Evolutionary conservation across 2,113 vertebrate genomes (phyloP).

Genomic region (Lota lota): DNA sequence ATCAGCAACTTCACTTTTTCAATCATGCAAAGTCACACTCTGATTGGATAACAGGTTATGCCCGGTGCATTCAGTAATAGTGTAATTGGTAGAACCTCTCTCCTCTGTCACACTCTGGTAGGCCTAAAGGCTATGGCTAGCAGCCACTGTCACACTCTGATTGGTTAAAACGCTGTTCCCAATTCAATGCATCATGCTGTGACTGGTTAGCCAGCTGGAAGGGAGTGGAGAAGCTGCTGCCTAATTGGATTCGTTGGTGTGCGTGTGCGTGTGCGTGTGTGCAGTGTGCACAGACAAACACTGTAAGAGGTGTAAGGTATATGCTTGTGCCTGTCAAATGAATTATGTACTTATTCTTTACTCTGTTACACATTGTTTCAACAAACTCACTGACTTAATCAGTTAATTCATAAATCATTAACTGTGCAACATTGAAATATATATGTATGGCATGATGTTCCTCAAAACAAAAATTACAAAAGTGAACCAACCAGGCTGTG

Average conservation of each 20-base stretch:
- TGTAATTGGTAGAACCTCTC: neutral
- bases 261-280: neutral
- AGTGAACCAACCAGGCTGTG: no score
- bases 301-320: no score
- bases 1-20: constrained; percentile 21
- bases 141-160: constrained; percentile 34
- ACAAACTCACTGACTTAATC: no score
- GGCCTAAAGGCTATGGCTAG: neutral
- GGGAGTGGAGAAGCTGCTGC: neutral
- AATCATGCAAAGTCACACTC: constrained; percentile 16
- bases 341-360: no score
- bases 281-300: neutral
- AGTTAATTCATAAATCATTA: no score
- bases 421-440: no score
- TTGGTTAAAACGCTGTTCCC: constrained; percentile 27
- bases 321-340: no score
- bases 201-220: neutral
- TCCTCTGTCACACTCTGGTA: constrained; percentile 1
- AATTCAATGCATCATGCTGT: constrained; percentile 25
- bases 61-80: neutral
- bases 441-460: no score
- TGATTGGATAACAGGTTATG: neutral
- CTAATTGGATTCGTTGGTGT: neutral
- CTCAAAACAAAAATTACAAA: no score
- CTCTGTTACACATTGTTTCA: no score